Conservation (phyloP, 2,113 vertebrate species). For the Sceloporus tristichus region DNA sequence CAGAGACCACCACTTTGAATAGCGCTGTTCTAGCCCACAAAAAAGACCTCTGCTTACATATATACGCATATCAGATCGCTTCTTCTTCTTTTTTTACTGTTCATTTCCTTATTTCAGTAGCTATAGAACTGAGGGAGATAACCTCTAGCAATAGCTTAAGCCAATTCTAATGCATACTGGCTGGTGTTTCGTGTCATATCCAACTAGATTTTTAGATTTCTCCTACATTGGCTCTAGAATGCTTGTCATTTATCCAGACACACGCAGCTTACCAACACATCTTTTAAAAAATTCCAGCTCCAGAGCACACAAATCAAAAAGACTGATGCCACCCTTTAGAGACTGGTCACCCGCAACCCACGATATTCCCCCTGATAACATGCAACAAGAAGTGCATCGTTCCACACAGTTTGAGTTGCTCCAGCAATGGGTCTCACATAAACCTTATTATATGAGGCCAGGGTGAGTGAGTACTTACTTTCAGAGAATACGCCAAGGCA, state of each 20-base stretch:
- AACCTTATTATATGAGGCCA: rapidly evolving
- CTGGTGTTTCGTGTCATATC: background rate
- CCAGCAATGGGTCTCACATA: rapidly evolving
- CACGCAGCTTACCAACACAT: rapidly evolving
- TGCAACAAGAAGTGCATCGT: background rate
- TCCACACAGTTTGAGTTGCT: background rate
- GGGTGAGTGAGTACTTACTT: conserved; percentile 69
- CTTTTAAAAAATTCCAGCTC: background rate
- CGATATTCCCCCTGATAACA: background rate
- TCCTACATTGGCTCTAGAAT: rapidly evolving
- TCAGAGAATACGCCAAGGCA: conserved; percentile 85
- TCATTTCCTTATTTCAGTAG: background rate
- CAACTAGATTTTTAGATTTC: background rate
- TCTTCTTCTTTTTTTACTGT: background rate
- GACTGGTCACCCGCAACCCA: background rate
- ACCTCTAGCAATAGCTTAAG: rapidly evolving
- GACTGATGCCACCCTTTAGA: background rate
- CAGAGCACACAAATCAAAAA: conserved; percentile 1
- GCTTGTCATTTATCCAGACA: background rate
- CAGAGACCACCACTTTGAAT: too few relatives aligned
- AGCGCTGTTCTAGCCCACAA: background rate
- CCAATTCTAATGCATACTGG: background rate
- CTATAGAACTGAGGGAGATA: background rate
- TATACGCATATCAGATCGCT: too few relatives aligned
- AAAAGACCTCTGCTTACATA: background rate